Conservation (phyloP, 2,797 vertebrate species). For the Enteromius unitaeniatus region DNA sequence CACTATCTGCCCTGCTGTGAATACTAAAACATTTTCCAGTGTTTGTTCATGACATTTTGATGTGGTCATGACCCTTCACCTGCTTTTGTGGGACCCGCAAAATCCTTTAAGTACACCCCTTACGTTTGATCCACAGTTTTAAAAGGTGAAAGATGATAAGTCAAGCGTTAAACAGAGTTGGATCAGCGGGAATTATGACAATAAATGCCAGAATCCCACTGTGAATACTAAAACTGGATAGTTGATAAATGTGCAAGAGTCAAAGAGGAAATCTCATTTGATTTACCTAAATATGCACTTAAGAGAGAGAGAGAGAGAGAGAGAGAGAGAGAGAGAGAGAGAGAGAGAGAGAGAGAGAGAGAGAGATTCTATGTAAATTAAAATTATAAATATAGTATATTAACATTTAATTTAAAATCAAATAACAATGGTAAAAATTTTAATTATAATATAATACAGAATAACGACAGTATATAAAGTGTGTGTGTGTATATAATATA, state of each 20-base stretch:
- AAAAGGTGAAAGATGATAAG: conserved; percentile 31
- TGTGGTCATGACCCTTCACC: conserved; percentile 3
- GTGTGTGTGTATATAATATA: no score
- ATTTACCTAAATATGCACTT: no score
- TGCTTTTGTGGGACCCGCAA: neutral
- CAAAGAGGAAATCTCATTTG: neutral
- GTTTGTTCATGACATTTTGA: conserved; percentile 42
- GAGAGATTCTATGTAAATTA: no score
- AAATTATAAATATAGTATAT: no score
- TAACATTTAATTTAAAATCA: neutral
- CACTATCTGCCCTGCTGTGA: conserved; percentile 14
- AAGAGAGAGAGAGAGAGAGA: no score
- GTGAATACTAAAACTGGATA: conserved; percentile 13
- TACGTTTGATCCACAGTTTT: conserved; percentile 17
- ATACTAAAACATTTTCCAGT: conserved; percentile 14
- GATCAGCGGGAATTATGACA: conserved; percentile 10
- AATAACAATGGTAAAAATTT: neutral
- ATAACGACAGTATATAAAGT: neutral
- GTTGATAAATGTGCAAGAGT: neutral
- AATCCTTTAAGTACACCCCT: conserved; percentile 14
- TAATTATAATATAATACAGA: neutral
- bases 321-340: no score
- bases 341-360: no score
- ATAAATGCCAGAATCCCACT: conserved; percentile 1
- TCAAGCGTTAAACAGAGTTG: conserved; percentile 29